These are phyloP conservation scores for Rhinogobio ventralis DNA, from an alignment of 2,797 vertebrate genomes.

Conservation along the genomic window DNA sequence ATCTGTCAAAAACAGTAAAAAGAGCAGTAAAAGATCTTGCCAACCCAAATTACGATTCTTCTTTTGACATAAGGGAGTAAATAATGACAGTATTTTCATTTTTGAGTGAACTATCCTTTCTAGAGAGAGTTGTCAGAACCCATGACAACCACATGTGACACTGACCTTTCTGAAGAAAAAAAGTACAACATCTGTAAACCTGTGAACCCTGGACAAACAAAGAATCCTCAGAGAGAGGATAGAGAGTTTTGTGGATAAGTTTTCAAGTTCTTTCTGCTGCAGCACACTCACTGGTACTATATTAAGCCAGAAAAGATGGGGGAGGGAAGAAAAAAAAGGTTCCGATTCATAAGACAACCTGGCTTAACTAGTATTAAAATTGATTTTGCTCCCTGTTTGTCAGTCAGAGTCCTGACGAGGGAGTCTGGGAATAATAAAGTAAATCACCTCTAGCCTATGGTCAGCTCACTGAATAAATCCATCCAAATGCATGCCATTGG, in stretches of 20 bases:
- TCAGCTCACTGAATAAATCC: constrained; percentile 60
- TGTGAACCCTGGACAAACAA: not conserved
- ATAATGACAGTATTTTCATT: not conserved
- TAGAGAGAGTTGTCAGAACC: not conserved
- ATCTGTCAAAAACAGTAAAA: not conserved
- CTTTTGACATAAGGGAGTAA: not conserved
- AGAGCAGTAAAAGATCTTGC: not conserved
- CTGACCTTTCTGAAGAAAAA: not conserved
- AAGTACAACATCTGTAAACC: constrained; percentile 23
- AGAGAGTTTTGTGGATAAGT: not conserved
- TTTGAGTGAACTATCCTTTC: not conserved
- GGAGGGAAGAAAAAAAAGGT: not conserved
- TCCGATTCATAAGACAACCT: constrained; percentile 49
- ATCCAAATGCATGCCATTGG: constrained; percentile 48
- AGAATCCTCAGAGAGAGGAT: not conserved
- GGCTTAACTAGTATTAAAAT: constrained; percentile 62
- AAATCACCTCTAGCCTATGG: constrained; percentile 62
- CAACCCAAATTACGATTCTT: not conserved
- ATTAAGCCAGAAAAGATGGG: constrained; percentile 1
- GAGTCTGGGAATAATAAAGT: constrained; percentile 55
- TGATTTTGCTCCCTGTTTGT: constrained; percentile 59
- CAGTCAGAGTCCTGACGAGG: constrained; percentile 58
- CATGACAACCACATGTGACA: not conserved
- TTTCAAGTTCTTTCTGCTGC: constrained; percentile 3
- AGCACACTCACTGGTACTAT: not conserved